These are phyloP conservation scores for Chelon auratus DNA, from an alignment of 2,797 vertebrate genomes.

Conservation along the genomic window DNA sequence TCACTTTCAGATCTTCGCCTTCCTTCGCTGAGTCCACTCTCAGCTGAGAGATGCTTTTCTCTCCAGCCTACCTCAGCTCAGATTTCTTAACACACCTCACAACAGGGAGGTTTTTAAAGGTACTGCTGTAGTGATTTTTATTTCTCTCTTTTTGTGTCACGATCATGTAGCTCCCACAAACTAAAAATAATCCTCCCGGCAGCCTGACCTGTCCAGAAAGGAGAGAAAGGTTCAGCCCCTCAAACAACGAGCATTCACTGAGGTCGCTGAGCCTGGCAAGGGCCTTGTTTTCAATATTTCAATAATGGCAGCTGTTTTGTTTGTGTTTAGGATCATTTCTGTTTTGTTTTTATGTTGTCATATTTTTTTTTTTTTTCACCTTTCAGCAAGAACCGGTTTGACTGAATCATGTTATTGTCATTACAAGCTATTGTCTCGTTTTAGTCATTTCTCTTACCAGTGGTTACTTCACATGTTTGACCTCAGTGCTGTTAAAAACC, in stretches of 20 bases:
- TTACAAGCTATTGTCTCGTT: conserved; percentile 69
- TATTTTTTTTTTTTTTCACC: conserved; percentile 60
- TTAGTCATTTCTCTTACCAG: conserved; percentile 66
- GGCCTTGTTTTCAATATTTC: conserved; percentile 83
- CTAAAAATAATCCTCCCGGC: conserved; percentile 41
- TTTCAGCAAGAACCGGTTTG: conserved; percentile 76
- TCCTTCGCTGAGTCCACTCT: conserved; percentile 73
- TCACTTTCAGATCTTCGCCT: conserved; percentile 60
- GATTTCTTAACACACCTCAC: conserved; percentile 79
- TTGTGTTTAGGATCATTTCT: conserved; percentile 58
- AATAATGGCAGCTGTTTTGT: conserved; percentile 86
- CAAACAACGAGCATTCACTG: conserved; percentile 50
- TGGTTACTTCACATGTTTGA: conserved; percentile 64
- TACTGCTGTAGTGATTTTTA: conserved; percentile 78
- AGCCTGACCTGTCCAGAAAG: conserved; percentile 49
- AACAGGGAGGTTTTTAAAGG: conserved; percentile 73
- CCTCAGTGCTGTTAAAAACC: conserved; percentile 57
- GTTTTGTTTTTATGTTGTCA: conserved; percentile 53
- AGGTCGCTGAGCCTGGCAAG: conserved; percentile 71
- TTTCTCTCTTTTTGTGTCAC: conserved; percentile 31
- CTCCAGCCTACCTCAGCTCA: conserved; percentile 87
- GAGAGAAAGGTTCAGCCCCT: conserved; percentile 64
- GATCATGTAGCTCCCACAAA: conserved; percentile 69
- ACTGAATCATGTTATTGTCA: conserved; percentile 82
- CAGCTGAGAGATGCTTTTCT: conserved; percentile 74